Evolutionary conservation across 1,140 invertebrate genomes (phyloP), one percentile per base, ranked within the genome.

Genomic region (Penaeus chinensis): DNA sequence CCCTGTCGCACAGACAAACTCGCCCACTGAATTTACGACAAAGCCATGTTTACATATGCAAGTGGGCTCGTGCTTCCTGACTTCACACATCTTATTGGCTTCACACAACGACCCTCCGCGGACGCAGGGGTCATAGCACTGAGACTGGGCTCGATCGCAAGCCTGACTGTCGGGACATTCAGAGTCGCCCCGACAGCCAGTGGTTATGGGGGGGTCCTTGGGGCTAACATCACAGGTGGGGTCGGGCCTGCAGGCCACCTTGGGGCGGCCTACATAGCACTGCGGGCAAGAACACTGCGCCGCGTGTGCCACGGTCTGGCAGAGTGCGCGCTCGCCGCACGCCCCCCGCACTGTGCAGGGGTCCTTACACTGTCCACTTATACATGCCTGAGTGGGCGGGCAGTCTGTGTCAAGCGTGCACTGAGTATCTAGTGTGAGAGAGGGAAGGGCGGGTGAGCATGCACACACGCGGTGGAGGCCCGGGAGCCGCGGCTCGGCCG

Each of bases 41-140:
- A 97, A 97, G 37, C 96, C 96, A 91, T 95, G 94, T 91, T 96
- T 96, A 93, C 97, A 98, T 27, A 97, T 96, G 92, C 97, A 98
- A 85, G 96, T 94, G 0, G 97, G 95, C 90, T 94, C 93, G 91
- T 98, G 97, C 91, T 95, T 95, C 89, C 96, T 95, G 63, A 97
- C 96, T 93, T 97, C 95, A 92, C 97, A 98, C 91, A 95, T 95
- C 92, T 97, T 97, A 92, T 96, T 96, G 89, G 94, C 93, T 82
- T 94, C 94, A 92, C 96, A 97, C 86, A 93, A 94, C 90, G 95
- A 93, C 74, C 47, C 60, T 78, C 89, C 91, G 89, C 91, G 91
- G 74, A 93, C 91, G 91, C 96, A 97, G 19, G 97, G 96, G 92
- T 97, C 95, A 86, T 94, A 94, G 91, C 97, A 98, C 91, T 95